Conservation (phyloP, 2,888 invertebrate species). For the Cosmopolites sordidus region DNA sequence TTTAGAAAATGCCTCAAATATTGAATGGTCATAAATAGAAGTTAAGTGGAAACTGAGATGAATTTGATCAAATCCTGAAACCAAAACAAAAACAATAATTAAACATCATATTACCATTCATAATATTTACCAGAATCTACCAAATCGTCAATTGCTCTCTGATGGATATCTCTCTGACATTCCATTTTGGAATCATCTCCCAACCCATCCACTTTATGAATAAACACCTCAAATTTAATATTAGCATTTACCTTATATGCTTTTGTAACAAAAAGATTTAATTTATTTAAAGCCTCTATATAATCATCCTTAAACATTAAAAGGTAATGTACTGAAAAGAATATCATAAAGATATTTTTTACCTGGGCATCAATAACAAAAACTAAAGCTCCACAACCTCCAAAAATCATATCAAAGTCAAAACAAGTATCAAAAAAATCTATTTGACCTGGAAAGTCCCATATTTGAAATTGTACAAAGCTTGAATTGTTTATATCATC, state of each 20-base stretch:
- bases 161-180: slow-evolving; percentile 96
- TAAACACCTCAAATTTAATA: slow-evolving; percentile 97
- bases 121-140: slow-evolving; percentile 69
- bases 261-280: slow-evolving; percentile 90
- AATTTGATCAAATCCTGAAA: slow-evolving; percentile 69
- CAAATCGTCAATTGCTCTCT: slow-evolving; percentile 91
- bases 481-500: slow-evolving; percentile 96
- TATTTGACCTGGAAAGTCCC: slow-evolving; percentile 99
- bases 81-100: neutral
- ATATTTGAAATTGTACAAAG: slow-evolving; percentile 99
- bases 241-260: slow-evolving; percentile 93
- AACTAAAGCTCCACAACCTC: slow-evolving; percentile 94
- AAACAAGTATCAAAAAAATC: slow-evolving; percentile 96
- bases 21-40: slow-evolving; percentile 99
- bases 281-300: slow-evolving; percentile 88
- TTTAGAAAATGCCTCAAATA: slow-evolving; percentile 99
- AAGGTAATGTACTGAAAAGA: slow-evolving; percentile 19
- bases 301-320: slow-evolving; percentile 99
- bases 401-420: slow-evolving; percentile 94
- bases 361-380: slow-evolving; percentile 98
- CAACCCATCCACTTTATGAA: slow-evolving; percentile 98
- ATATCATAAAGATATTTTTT: slow-evolving; percentile 5
- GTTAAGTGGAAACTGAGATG: slow-evolving; percentile 94
- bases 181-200: slow-evolving; percentile 99
- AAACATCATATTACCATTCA: neutral